These are phyloP conservation scores for Hozukius guyotensis DNA, from an alignment of 2,797 vertebrate genomes.

Conservation along the genomic window DNA sequence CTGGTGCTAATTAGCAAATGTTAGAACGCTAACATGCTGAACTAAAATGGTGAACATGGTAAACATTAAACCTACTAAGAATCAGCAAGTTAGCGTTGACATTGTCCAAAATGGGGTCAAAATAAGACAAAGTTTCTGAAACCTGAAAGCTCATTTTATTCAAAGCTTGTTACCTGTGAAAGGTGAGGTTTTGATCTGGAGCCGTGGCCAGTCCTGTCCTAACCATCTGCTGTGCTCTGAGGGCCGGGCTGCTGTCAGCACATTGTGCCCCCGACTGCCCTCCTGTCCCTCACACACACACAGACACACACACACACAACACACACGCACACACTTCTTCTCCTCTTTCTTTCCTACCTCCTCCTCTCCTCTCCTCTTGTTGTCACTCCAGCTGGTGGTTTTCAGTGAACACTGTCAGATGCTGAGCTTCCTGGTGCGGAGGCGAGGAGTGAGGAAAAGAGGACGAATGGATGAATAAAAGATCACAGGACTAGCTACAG, in stretches of 20 bases:
- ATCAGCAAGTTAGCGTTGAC: background rate
- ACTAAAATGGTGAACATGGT: background rate
- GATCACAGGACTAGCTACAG: slow-evolving; percentile 65
- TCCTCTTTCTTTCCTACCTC: slow-evolving; percentile 11
- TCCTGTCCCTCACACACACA: slow-evolving; percentile 22
- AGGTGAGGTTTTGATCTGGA: slow-evolving; percentile 52
- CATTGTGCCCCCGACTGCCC: slow-evolving; percentile 59
- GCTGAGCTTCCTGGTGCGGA: slow-evolving; percentile 57
- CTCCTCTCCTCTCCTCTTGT: slow-evolving; percentile 44
- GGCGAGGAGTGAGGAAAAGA: slow-evolving; percentile 63
- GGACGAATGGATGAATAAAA: slow-evolving; percentile 74
- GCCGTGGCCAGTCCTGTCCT: slow-evolving; percentile 45
- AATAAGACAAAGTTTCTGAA: slow-evolving; percentile 26
- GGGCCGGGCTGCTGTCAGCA: slow-evolving; percentile 67
- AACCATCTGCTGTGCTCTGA: slow-evolving; percentile 74
- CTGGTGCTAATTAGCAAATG: background rate
- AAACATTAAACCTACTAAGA: background rate
- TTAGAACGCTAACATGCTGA: background rate
- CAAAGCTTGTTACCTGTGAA: slow-evolving; percentile 39
- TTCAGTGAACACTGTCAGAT: slow-evolving; percentile 62
- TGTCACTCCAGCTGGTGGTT: slow-evolving; percentile 78
- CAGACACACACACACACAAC: slow-evolving; percentile 11
- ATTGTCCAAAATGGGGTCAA: background rate
- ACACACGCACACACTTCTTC: slow-evolving; percentile 15
- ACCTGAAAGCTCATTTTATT: slow-evolving; percentile 29